Percentiles rank a stretch among this genome's conserved stretches.
Evolutionary conservation across 2,113 vertebrate species (phyloP).

Genomic region (Micromys minutus): DNA sequence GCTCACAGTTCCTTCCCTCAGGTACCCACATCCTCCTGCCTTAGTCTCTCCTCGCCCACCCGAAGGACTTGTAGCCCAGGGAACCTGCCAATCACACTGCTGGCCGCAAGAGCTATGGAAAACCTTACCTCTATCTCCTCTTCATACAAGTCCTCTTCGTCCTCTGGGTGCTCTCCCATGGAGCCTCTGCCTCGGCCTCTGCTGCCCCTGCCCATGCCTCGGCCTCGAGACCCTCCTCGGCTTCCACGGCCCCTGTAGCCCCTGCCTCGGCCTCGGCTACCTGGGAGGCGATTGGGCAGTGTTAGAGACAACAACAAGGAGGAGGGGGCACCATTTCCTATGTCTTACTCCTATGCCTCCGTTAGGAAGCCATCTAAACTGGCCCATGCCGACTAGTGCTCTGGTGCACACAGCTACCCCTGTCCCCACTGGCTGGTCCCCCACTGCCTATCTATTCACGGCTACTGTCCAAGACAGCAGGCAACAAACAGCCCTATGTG

Average conservation of each 20-base stretch:
- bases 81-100: too few species aligned
- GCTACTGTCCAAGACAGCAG: neutral
- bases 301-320: neutral
- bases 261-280: slow-evolving; percentile 89
- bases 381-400: neutral
- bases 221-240: slow-evolving; percentile 88
- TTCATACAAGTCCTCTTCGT: slow-evolving; percentile 87
- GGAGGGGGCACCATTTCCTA: neutral
- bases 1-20: neutral
- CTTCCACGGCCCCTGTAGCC: slow-evolving; percentile 91
- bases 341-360: neutral
- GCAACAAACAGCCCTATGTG: neutral
- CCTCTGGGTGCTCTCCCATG: slow-evolving; percentile 87
- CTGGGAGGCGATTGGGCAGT: slow-evolving; percentile 72
- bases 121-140: slow-evolving; percentile 86
- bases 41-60: fast-evolving
- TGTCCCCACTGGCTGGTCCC: neutral
- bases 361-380: neutral
- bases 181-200: slow-evolving; percentile 85
- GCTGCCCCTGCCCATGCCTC: slow-evolving; percentile 85
- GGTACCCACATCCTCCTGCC: fast-evolving
- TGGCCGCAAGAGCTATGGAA: fast-evolving
- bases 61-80: fast-evolving
- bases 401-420: neutral
- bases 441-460: neutral